Evolutionary conservation across 2,797 vertebrate species (phyloP), one percentile per base, ranked within the genome.

Genomic region (Sebastes itinus): DNA sequence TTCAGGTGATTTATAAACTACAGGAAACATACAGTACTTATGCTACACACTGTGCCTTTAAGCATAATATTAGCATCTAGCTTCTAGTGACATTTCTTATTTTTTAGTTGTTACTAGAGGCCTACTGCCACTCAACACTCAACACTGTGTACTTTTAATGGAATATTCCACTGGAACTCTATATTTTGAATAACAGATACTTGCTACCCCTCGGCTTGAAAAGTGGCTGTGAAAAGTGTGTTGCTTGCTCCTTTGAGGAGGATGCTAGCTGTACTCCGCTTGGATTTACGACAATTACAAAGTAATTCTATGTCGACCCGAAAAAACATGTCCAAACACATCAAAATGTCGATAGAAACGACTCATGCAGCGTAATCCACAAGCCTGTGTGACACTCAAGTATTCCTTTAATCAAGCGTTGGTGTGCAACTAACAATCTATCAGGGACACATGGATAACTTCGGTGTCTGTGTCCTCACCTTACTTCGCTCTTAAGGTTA

Each of bases 391-490:
- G 28, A 28, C 54, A n/a, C 11, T 59, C 18, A 2, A 60, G 12
- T 27, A 6, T n/a, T 32, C 33, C 63, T 69, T 27, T 23, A 23
- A 58, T 60, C 11, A 10, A 16, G 20, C n/a, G 33, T 66, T 30
- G 22, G 28, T 56, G 28, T 38, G 25, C 18, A 27, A 58, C 62
- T 56, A 46, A 49, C 27, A 30, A 1, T 11, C 20, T 27, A n/a
- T 49, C 22, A 62, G 49, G 35, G 49, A 20, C 58, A 20, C 8
- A 3, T 7, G 52, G 27, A 12, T 30, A 42, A 59, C 58, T 58
- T 27, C 42, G 18, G 13, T 62, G 13, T 65, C 16, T 27, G 55
- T 74, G 42, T 72, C 61, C 80, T 85, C 23, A 42, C 74, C 65
- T 49, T 14, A 22, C 69, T 30, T 74, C 7, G 13, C 32, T 73